Evolutionary conservation across 2,888 invertebrate genomes (phyloP).

Genomic region (Ormyrus nitidulus): DNA sequence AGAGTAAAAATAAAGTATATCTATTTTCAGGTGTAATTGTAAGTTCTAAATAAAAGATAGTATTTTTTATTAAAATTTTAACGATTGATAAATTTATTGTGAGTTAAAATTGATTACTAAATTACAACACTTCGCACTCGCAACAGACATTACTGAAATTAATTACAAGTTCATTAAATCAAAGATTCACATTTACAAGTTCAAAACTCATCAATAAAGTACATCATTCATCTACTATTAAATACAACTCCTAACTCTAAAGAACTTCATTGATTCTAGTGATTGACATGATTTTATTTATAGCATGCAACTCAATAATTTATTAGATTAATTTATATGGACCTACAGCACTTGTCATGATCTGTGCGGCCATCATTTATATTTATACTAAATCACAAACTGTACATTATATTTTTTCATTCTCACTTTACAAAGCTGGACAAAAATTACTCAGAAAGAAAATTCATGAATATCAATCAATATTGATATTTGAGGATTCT

Average conservation of each 20-base stretch:
- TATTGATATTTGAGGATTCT: background rate
- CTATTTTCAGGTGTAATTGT: background rate
- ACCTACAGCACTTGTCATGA: constrained; percentile 38
- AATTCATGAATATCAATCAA: constrained; percentile 39
- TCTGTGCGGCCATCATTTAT: constrained; percentile 2
- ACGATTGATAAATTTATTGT: constrained; percentile 66
- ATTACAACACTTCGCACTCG: constrained; percentile 60
- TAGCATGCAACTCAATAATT: constrained; percentile 50
- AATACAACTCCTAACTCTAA: constrained; percentile 56
- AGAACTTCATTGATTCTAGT: constrained; percentile 44
- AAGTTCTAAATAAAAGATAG: background rate
- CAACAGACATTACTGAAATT: constrained; percentile 55
- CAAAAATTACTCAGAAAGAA: constrained; percentile 44
- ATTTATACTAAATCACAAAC: constrained; percentile 41
- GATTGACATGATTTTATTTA: constrained; percentile 54
- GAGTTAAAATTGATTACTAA: constrained; percentile 61
- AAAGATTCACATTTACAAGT: constrained; percentile 58
- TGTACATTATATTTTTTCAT: constrained; percentile 7
- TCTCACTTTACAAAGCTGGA: constrained; percentile 42
- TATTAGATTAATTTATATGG: constrained; percentile 35
- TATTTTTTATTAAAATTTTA: constrained; percentile 63
- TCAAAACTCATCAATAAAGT: constrained; percentile 54
- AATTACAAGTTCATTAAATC: constrained; percentile 52
- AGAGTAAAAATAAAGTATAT: background rate
- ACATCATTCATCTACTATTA: constrained; percentile 53